Evolutionary conservation across 2,888 invertebrate species (phyloP).

Genomic region (Trichogramma evanescens): DNA sequence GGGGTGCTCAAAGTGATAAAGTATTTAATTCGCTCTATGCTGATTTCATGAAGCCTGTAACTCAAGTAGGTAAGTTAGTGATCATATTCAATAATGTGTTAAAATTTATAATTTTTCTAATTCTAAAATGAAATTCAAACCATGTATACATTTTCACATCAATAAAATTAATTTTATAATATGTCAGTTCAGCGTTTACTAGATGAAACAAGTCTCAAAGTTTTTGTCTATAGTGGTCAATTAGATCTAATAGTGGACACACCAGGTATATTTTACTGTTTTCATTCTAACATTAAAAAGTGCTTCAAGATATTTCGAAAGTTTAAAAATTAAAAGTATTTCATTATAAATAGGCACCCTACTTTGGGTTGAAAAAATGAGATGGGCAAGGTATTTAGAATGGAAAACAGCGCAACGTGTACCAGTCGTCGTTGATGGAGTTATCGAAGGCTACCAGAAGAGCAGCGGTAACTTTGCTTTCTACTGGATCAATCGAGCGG

Average conservation of each 20-base stretch:
- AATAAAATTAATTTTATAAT: background rate
- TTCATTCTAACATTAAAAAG: background rate
- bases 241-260: slow-evolving; percentile 80
- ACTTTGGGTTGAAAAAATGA: slow-evolving; percentile 66
- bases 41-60: slow-evolving; percentile 80
- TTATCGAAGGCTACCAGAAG: slow-evolving; percentile 68
- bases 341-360: slow-evolving; percentile 55
- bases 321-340: background rate
- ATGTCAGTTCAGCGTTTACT: slow-evolving; percentile 58
- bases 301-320: background rate
- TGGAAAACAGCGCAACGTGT: slow-evolving; percentile 55
- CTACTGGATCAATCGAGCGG: slow-evolving; percentile 73
- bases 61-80: slow-evolving; percentile 53
- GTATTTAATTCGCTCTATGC: slow-evolving; percentile 57
- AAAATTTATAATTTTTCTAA: background rate
- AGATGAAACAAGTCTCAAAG: slow-evolving; percentile 60
- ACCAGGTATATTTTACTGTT: slow-evolving; percentile 54
- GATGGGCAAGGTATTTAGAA: slow-evolving; percentile 56
- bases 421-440: slow-evolving; percentile 56
- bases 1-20: slow-evolving; percentile 56
- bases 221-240: slow-evolving; percentile 71
- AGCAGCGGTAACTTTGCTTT: slow-evolving; percentile 62
- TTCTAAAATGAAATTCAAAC: background rate
- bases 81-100: background rate
- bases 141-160: background rate